phyloP scores from a whole-genome alignment of 2,888 invertebrate genomes.

The Leptarthrus brevirostris region DNA sequence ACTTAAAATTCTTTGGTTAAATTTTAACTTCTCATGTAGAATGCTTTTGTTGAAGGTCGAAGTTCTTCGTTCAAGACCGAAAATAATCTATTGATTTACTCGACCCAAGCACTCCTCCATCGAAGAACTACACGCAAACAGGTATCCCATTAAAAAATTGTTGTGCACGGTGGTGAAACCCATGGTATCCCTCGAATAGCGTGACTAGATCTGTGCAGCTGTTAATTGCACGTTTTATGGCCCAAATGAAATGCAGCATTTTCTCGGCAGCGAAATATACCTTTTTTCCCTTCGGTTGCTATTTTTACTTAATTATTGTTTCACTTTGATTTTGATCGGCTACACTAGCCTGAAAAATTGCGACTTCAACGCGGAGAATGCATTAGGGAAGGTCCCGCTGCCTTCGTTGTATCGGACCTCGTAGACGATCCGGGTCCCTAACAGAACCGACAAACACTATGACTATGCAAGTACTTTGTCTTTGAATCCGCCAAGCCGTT shows the following conservation, averaged over 20 bases:
- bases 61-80: slow-evolving; percentile 4
- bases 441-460: background rate
- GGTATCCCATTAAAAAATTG: slow-evolving; percentile 28
- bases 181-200: slow-evolving; percentile 24
- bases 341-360: slow-evolving; percentile 1
- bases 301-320: slow-evolving; percentile 39
- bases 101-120: background rate
- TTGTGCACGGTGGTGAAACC: background rate
- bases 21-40: no score
- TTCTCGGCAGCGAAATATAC: slow-evolving; percentile 7
- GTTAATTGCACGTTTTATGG: slow-evolving; percentile 43
- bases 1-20: no score
- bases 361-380: slow-evolving; percentile 8
- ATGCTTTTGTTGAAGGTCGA: no score
- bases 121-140: slow-evolving; percentile 21
- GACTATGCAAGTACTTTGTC: no score
- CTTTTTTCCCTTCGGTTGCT: background rate
- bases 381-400: slow-evolving; percentile 6
- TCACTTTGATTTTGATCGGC: slow-evolving; percentile 31
- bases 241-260: slow-evolving; percentile 39
- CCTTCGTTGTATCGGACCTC: background rate
- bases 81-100: slow-evolving; percentile 36
- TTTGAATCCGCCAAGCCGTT: background rate
- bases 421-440: background rate
- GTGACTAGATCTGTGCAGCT: slow-evolving; percentile 42